Evolutionary conservation across 1,140 invertebrate species (phyloP), one percentile per base, ranked within the genome.

Genomic region (Triops longicaudatus): DNA sequence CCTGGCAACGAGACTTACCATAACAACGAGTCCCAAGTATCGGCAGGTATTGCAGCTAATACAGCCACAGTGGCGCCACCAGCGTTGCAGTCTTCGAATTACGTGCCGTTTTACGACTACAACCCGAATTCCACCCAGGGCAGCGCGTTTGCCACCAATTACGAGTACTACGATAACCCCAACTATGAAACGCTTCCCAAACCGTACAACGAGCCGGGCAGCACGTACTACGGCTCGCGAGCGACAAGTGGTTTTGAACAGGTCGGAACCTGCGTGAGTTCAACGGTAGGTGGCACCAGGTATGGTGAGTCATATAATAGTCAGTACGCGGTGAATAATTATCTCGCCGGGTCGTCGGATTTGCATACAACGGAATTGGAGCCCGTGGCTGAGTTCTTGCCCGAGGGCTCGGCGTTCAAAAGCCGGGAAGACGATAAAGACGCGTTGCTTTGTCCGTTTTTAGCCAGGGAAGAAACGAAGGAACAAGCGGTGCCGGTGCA

Each of bases 101-200:
- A 63, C 42, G 74, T 27, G 7, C 74, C 74, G 1, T 27, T 75
- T 27, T 44, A 43, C 22, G 74, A 75, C 17, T 50, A 75, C 10
- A 63, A 63, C 26, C 63, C 42, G 74, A 50, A 28, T 75, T 50
- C 42, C 26, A 26, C 26, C 28, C 28, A 44, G 27, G 37, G 42
- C 22, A 75, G 44, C 41, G 74, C 43, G 6, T 43, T 50, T 14
- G n/a, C 26, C n/a, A 75, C 26, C 17, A 75, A 12, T 27, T 75
- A 75, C 26, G 26, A 43, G 26, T 63, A 50, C 28, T 75, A 75
- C 63, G 26, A 43, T 44, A 63, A 63, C 43, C 42, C 74, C 12
- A 75, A 27, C 43, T 75, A 50, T 28, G 26, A 43, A 37, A 26
- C 43, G 42, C 42, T 50, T 75, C 74, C 43, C 26, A 12, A 44